These are phyloP conservation scores for Chaetodon trifasciatus DNA, from an alignment of 2,797 vertebrate species.

Conservation along the genomic window DNA sequence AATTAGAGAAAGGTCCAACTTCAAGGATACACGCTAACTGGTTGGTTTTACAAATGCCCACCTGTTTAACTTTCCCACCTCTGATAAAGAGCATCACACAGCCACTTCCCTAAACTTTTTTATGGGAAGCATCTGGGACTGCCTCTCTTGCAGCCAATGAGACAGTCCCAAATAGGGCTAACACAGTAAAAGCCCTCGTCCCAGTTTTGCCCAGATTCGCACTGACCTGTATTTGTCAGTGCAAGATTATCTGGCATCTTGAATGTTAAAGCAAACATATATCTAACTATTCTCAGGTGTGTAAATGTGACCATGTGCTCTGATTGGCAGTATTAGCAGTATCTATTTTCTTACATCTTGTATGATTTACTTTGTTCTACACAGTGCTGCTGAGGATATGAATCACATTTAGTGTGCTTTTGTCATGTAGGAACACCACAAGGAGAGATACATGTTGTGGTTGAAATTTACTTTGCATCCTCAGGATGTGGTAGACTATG, in stretches of 20 bases:
- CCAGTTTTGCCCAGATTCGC: conserved; percentile 7
- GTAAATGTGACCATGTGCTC: neutral
- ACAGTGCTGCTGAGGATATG: neutral
- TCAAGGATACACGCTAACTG: neutral
- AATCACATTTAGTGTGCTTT: neutral
- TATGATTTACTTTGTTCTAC: neutral
- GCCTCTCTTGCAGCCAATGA: neutral
- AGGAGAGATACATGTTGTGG: conserved; percentile 3
- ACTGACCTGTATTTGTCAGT: conserved; percentile 26
- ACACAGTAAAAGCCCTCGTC: conserved; percentile 7
- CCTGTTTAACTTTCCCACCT: conserved; percentile 21
- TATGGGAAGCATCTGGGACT: conserved; percentile 4
- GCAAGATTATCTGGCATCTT: neutral
- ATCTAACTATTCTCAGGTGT: neutral
- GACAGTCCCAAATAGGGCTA: neutral
- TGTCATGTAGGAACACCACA: conserved; percentile 2
- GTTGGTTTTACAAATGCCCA: conserved; percentile 10
- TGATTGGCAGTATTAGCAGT: conserved; percentile 12
- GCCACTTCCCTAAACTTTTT: neutral
- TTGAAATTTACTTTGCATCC: conserved; percentile 44
- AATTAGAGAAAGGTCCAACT: neutral
- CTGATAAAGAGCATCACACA: neutral
- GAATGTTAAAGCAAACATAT: conserved; percentile 6
- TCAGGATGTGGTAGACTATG: conserved; percentile 34
- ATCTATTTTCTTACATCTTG: neutral